Evolutionary conservation across 2,888 invertebrate genomes (phyloP).

Genomic region (Acanthoscelides obtectus): DNA sequence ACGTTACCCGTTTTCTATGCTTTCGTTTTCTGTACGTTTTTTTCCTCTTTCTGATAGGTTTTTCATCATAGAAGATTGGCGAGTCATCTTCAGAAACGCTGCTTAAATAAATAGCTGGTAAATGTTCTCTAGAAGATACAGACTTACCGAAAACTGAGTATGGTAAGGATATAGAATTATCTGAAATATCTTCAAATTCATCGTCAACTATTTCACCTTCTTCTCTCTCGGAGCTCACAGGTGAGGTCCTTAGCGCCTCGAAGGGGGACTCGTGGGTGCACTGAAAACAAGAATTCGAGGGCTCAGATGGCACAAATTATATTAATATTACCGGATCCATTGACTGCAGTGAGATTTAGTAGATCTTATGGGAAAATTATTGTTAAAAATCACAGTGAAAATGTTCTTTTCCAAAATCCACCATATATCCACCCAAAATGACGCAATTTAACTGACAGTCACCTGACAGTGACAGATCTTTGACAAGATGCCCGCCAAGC

Average conservation of each 20-base stretch:
- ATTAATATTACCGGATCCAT: neutral
- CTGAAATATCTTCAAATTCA: slow-evolving; percentile 45
- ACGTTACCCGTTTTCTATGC: slow-evolving; percentile 11
- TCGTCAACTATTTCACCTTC: slow-evolving; percentile 48
- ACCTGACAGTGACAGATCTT: too few relatives aligned
- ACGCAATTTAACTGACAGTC: too few relatives aligned
- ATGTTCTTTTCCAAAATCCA: neutral
- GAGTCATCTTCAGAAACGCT: slow-evolving; percentile 38
- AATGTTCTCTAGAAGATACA: slow-evolving; percentile 40
- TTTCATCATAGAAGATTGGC: neutral
- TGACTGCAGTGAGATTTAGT: neutral
- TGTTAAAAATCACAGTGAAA: neutral
- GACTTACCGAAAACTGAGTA: slow-evolving; percentile 41
- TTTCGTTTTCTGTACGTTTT: slow-evolving; percentile 11
- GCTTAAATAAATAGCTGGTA: slow-evolving; percentile 47
- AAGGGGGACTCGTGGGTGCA: neutral
- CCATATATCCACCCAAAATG: neutral
- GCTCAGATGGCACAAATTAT: neutral
- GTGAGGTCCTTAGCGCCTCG: neutral
- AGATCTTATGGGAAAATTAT: neutral
- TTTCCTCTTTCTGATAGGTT: slow-evolving; percentile 7
- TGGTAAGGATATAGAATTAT: slow-evolving; percentile 40
- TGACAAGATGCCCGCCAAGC: too few relatives aligned
- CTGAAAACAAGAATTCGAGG: neutral
- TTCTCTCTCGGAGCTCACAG: slow-evolving; percentile 28